Evolutionary conservation across 1,140 invertebrate species (phyloP).

Genomic region (Wasmannia auropunctata): DNA sequence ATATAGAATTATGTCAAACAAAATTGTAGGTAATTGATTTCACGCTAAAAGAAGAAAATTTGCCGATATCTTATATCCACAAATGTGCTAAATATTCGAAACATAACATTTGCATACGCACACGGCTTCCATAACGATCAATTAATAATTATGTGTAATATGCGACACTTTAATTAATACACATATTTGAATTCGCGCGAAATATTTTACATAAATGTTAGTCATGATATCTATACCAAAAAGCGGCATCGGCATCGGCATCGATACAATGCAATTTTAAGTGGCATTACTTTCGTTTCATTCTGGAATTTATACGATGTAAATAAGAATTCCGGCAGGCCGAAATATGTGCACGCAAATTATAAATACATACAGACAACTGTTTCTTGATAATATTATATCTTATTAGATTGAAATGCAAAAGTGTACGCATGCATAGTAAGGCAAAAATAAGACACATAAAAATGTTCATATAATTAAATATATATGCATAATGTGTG

Average conservation of each 20-base stretch:
- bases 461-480: slow-evolving; percentile 63
- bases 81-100: slow-evolving; percentile 59
- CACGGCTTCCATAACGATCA: slow-evolving; percentile 50
- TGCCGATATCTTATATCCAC: slow-evolving; percentile 57
- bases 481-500: slow-evolving; percentile 73
- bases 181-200: slow-evolving; percentile 43
- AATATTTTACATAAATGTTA: slow-evolving; percentile 50
- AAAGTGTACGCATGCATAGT: slow-evolving; percentile 47
- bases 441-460: slow-evolving; percentile 43
- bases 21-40: slow-evolving; percentile 75
- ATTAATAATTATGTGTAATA: slow-evolving; percentile 59
- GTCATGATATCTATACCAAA: slow-evolving; percentile 13
- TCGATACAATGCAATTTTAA: slow-evolving; percentile 10
- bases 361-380: slow-evolving; percentile 7
- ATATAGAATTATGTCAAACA: slow-evolving; percentile 74
- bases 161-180: slow-evolving; percentile 58
- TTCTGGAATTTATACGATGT: slow-evolving; percentile 50
- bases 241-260: slow-evolving; percentile 1
- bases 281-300: slow-evolving; percentile 44
- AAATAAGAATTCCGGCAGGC: slow-evolving; percentile 68
- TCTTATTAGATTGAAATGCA: slow-evolving; percentile 24
- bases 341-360: slow-evolving; percentile 49
- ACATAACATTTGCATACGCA: slow-evolving; percentile 60
- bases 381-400: background rate
- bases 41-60: slow-evolving; percentile 69